phyloP scores from a whole-genome alignment of 2,797 vertebrate species.

The Hirundo rustica region DNA sequence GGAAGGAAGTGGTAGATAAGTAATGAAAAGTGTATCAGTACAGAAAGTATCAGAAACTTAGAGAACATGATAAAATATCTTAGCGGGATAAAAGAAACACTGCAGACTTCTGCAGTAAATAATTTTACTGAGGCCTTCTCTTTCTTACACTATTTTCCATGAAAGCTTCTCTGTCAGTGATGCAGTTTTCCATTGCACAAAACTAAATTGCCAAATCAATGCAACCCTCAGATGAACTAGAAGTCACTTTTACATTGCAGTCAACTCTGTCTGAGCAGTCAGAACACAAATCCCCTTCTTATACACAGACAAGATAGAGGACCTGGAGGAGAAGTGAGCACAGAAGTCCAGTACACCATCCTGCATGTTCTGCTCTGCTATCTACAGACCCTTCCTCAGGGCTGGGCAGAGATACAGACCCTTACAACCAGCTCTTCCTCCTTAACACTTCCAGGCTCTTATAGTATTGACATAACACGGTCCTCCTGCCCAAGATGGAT shows the following conservation, averaged over 20 bases:
- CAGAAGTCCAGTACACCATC: background rate
- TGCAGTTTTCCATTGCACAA: background rate
- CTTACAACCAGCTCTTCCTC: background rate
- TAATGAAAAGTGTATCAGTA: background rate
- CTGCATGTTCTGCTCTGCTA: background rate
- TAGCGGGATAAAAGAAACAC: background rate
- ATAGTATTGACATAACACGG: accelerated
- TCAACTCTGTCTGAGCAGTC: background rate
- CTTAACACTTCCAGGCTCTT: background rate
- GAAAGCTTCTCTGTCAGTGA: background rate
- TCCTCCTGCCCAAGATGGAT: background rate
- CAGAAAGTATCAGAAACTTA: background rate
- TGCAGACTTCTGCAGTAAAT: background rate
- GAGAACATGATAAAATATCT: background rate
- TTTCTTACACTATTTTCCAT: background rate
- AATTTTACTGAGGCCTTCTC: background rate
- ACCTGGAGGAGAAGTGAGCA: background rate
- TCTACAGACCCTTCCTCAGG: background rate
- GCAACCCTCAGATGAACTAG: background rate
- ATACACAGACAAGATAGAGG: background rate
- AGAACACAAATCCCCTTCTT: background rate
- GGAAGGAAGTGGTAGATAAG: background rate
- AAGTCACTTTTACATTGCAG: background rate
- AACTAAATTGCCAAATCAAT: background rate
- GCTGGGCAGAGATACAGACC: background rate